Conservation (phyloP, 2,113 vertebrate species). For the Catagonus wagneri region DNA sequence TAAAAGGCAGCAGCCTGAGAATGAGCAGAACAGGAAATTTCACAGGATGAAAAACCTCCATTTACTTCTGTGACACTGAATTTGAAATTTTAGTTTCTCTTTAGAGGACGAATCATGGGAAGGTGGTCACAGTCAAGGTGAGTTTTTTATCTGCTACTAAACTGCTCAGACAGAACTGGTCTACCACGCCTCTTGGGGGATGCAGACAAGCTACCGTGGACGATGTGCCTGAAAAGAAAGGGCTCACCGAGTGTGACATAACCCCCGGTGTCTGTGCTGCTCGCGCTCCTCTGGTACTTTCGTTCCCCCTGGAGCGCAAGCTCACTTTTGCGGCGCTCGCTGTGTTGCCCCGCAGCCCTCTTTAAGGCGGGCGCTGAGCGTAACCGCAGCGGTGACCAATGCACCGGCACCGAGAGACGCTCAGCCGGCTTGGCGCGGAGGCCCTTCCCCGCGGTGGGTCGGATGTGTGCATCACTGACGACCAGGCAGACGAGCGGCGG, state of each 20-base stretch:
- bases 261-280: not conserved
- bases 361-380: not conserved
- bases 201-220: not conserved
- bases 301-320: not conserved
- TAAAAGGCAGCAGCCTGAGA: not conserved
- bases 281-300: not conserved
- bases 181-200: not conserved
- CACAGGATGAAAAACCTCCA: not conserved
- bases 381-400: no score
- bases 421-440: fast-evolving
- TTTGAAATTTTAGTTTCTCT: slow-evolving; percentile 14
- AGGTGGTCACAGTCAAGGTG: not conserved
- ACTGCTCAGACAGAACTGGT: not conserved
- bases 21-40: not conserved
- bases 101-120: not conserved
- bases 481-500: not conserved
- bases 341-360: not conserved
- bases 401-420: not conserved
- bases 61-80: not conserved
- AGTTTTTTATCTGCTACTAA: not conserved
- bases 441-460: not conserved
- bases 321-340: fast-evolving
- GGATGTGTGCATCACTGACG: fast-evolving
- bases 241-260: not conserved
- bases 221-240: not conserved